Evolutionary conservation across 2,888 invertebrate genomes (phyloP), one percentile per base, ranked within the genome.

Genomic region (Gari tellinella): DNA sequence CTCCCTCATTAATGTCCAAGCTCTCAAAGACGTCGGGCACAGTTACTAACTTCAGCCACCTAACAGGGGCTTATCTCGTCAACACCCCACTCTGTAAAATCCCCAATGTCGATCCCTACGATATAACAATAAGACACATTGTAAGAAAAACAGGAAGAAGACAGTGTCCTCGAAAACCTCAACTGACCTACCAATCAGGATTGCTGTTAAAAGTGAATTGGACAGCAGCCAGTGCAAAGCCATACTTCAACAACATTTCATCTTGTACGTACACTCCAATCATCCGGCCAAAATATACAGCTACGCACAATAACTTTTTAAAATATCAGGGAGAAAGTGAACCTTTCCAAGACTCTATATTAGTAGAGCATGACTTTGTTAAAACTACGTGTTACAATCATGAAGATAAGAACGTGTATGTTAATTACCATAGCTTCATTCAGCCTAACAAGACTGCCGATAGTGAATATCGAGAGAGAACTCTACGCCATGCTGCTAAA

Each of bases 401-500:
- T 1, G 73, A 72, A 0, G 84, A 83, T 10, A 81, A 74, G 1
- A 83, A 80, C 60, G 75, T 90, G 14, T 86, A 89, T 45, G 78
- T 83, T 10, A 89, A 89, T 57, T 90, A 89, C 68, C 89, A 90
- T 60, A 87, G 89, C 8, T 83, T 88, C 41, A 79, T 90, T 14
- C 72, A 84, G 21, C 80, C 77, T 14, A 88, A 88, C 45, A 63
- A 70, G 21, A 60, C 78, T 2, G 65, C 80, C 8, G 84, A 83
- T 49, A 64, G 63, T 12, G 48, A 61, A 2, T 68, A 66, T 25
- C 55, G 69, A 10, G 65, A 72, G 19, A 62, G 48, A 7, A 70
- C 72, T 23, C 58, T 57, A 37, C 69, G 67, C 19, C 82, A 83
- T 49, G 49, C 65, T 0, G 46, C 61, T 1, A 65, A 49, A 10